A percentile compares a stretch with the other conserved stretches of the same genome.
phyloP scores from a whole-genome alignment of 2,888 invertebrate genomes.

The Harpagoxenus sublaevis region DNA sequence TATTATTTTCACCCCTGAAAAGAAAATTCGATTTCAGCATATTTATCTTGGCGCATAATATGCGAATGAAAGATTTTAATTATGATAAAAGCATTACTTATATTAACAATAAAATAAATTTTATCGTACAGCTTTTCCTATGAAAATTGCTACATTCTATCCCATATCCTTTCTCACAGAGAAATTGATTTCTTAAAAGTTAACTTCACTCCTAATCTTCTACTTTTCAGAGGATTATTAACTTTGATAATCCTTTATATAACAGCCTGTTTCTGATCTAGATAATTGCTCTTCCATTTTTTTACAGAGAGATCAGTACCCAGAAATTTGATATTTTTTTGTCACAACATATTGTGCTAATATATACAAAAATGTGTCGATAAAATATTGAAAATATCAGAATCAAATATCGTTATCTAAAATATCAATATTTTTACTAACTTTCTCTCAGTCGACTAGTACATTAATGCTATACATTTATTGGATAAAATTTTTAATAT shows the following conservation, averaged over 20 bases:
- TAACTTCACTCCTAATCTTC: slow-evolving; percentile 28
- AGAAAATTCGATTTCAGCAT: background rate
- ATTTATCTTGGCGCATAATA: background rate
- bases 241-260: slow-evolving; percentile 36
- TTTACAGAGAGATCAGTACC: background rate
- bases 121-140: background rate
- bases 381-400: background rate
- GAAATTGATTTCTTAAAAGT: slow-evolving; percentile 40
- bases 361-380: background rate
- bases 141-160: background rate
- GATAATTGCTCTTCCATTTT: slow-evolving; percentile 2
- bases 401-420: slow-evolving; percentile 4
- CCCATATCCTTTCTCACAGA: background rate
- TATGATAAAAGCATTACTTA: background rate
- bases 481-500: slow-evolving; percentile 14
- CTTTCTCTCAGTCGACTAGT: background rate
- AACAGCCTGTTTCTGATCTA: background rate
- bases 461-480: background rate
- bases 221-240: slow-evolving; percentile 26
- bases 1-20: slow-evolving; percentile 1
- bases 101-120: slow-evolving; percentile 16
- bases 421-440: slow-evolving; percentile 13
- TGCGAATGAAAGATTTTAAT: slow-evolving; percentile 14
- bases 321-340: background rate
- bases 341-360: background rate